Conservation (phyloP, 2,797 vertebrate genomes). For the Lindbergichthys nudifrons region DNA sequence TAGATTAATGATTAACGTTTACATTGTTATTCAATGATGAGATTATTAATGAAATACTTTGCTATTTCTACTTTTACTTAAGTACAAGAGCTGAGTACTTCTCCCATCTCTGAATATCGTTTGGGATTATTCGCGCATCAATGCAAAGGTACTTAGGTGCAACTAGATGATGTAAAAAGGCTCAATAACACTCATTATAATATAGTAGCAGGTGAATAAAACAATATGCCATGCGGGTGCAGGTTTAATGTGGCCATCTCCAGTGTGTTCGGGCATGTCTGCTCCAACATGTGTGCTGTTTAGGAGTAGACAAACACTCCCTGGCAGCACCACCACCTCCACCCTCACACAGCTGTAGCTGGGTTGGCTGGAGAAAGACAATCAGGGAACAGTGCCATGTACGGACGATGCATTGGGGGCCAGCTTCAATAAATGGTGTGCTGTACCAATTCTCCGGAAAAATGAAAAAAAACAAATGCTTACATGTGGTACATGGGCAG, state of each 20-base stretch:
- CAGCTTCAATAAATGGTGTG: constrained; percentile 23
- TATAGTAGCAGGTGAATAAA: constrained; percentile 8
- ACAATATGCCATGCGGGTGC: constrained; percentile 3
- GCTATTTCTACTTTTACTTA: too few species aligned
- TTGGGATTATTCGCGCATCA: neutral
- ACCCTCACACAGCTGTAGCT: constrained; percentile 41
- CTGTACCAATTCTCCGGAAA: constrained; percentile 19
- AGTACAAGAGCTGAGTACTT: too few species aligned
- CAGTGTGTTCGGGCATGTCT: constrained; percentile 25
- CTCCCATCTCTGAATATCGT: too few species aligned
- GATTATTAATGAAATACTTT: too few species aligned
- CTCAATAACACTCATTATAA: constrained; percentile 4
- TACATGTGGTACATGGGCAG: constrained; percentile 11
- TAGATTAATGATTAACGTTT: too few species aligned
- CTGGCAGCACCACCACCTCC: constrained; percentile 32
- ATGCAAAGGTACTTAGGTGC: constrained; percentile 2
- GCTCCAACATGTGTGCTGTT: constrained; percentile 30
- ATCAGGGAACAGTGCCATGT: constrained; percentile 42
- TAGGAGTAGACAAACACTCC: constrained; percentile 34
- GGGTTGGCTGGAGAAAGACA: constrained; percentile 36
- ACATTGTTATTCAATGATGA: too few species aligned
- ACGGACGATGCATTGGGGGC: constrained; percentile 39
- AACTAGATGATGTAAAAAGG: neutral
- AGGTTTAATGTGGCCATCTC: constrained; percentile 16
- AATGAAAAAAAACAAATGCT: neutral